Evolutionary conservation across 1,140 invertebrate genomes (phyloP).

Genomic region (Drosophila willistoni): DNA sequence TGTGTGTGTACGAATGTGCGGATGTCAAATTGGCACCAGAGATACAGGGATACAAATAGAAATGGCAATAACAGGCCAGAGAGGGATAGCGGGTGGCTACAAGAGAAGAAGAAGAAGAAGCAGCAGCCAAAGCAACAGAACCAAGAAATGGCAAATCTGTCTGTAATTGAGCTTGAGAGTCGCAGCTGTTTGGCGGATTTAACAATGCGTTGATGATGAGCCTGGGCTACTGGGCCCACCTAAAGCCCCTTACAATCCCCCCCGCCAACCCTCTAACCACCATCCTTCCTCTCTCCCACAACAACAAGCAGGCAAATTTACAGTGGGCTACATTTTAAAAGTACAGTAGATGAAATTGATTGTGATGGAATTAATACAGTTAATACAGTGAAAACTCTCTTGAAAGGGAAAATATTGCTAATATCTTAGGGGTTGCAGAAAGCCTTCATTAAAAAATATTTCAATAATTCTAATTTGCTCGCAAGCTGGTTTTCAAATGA

Average conservation of each 20-base stretch:
- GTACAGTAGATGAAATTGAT: too few relatives aligned
- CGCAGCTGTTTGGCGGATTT: conserved; percentile 56
- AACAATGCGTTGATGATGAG: conserved; percentile 64
- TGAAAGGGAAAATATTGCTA: too few relatives aligned
- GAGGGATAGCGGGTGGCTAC: background rate
- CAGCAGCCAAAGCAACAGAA: background rate
- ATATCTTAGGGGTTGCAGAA: too few relatives aligned
- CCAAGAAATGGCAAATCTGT: conserved; percentile 36
- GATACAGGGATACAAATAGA: conserved; percentile 11
- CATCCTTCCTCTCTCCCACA: background rate
- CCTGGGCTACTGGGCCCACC: conserved; percentile 26
- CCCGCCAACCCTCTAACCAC: background rate
- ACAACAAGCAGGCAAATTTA: background rate
- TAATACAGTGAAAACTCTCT: too few relatives aligned
- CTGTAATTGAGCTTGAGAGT: conserved; percentile 55
- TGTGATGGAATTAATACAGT: too few relatives aligned
- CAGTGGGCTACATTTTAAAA: background rate
- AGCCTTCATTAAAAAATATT: too few relatives aligned
- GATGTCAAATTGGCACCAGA: conserved; percentile 33
- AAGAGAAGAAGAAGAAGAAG: too few relatives aligned
- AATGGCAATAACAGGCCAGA: background rate
- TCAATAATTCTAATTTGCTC: too few relatives aligned
- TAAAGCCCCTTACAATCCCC: background rate
- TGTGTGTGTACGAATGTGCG: background rate
- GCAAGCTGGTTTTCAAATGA: too few relatives aligned